These are phyloP conservation scores for Entelurus aequoreus DNA, from an alignment of 2,113 vertebrate genomes.

Conservation along the genomic window DNA sequence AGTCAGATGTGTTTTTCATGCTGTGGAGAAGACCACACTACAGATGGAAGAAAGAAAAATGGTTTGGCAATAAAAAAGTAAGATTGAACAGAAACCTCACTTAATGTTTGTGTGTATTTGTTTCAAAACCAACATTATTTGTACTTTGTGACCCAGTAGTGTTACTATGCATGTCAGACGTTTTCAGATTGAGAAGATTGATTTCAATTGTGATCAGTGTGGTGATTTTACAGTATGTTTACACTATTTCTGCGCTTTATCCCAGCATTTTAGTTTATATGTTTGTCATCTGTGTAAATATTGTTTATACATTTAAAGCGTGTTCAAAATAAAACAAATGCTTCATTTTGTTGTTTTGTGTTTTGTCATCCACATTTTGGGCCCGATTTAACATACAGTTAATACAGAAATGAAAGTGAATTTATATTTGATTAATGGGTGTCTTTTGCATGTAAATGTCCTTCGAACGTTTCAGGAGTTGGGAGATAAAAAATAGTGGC, in stretches of 20 bases:
- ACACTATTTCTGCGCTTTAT: constrained; percentile 38
- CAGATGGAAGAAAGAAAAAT: not conserved
- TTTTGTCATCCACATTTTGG: constrained; percentile 21
- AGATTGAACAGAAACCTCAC: constrained; percentile 5
- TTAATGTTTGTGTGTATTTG: constrained; percentile 11
- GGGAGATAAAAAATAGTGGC: no score
- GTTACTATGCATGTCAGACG: constrained; percentile 46
- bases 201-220: constrained; percentile 44
- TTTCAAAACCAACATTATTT: constrained; percentile 23
- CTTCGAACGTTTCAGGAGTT: no score
- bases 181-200: constrained; percentile 21
- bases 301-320: constrained; percentile 59
- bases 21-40: not conserved
- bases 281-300: constrained; percentile 57
- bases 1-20: constrained; percentile 23
- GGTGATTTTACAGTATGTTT: constrained; percentile 32
- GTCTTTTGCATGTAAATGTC: no score
- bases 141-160: constrained; percentile 41
- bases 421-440: not conserved
- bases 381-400: not conserved
- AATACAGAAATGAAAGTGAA: not conserved
- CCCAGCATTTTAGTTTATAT: constrained; percentile 22
- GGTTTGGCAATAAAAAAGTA: not conserved
- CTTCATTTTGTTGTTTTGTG: constrained; percentile 20
- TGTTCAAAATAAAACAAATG: constrained; percentile 56